Conservation (phyloP, 2,797 vertebrate genomes). For the Chelonia mydas region DNA sequence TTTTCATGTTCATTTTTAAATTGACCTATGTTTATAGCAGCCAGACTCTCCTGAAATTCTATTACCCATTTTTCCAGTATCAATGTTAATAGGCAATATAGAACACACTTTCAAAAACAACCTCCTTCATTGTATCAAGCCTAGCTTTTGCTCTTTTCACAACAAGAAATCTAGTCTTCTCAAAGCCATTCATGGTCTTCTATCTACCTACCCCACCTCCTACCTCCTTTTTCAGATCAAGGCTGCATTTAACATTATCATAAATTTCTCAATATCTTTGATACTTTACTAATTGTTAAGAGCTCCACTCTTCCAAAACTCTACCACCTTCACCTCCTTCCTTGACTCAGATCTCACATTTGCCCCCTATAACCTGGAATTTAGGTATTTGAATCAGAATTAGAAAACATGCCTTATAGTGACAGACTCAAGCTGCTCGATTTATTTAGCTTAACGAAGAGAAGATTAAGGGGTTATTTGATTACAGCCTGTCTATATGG, state of each 20-base stretch:
- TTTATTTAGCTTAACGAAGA: no score
- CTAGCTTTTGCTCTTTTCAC: background rate
- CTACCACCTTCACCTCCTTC: background rate
- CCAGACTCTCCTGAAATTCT: background rate
- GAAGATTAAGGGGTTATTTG: no score
- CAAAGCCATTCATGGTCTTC: background rate
- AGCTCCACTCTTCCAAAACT: background rate
- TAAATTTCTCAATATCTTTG: background rate
- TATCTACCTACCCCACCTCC: background rate
- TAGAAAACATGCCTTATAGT: no score
- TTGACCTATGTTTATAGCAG: background rate
- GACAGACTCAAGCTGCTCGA: no score
- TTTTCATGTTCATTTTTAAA: background rate
- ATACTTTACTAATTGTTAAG: background rate
- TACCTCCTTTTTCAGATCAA: no score
- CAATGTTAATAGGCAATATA: background rate
- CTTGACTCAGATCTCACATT: background rate
- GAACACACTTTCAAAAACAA: background rate
- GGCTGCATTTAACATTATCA: no score
- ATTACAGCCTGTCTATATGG: background rate
- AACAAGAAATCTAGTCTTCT: background rate
- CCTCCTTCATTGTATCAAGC: background rate
- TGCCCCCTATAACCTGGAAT: background rate
- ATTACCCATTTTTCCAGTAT: no score
- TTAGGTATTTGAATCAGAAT: no score